Evolutionary conservation across 2,113 vertebrate genomes (phyloP), one percentile per base, ranked within the genome.

Genomic region (Leptosomus discolor): DNA sequence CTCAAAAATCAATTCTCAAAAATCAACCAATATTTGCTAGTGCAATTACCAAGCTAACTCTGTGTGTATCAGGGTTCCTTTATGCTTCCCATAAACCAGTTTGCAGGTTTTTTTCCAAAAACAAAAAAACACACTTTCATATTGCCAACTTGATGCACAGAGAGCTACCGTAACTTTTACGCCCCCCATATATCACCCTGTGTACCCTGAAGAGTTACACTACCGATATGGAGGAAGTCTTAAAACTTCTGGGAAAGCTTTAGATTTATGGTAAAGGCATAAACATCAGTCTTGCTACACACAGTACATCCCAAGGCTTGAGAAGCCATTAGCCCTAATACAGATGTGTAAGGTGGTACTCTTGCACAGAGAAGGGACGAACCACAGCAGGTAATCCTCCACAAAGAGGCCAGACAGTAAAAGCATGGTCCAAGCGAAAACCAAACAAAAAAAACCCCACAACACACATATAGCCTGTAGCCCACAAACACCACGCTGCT

Each of bases 281-380:
- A 81, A 77, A 50, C 41, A 87, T 32, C 27, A 70, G 29, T 74
- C 45, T 20, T 45, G 56, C n/a, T 29, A 39, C 7, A 73, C 21
- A 80, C 0, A 68, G 34, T 18, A 16, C 0, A 0, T 45, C 26
- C 56, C 37, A 24, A 56, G 12, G 29, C 29, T 60, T 73, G 50
- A 83, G 54, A 69, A 74, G 67, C 63, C 71, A 43, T 94, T 53
- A 89, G 48, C 36, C 32, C 36, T 30, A 4, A 63, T 4, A 30
- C 10, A 83, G 43, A 51, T 9, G 2, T 12, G 4, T 10, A 71
- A 32, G 18, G 34, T 22, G 5, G 32, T 12, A 45, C 7, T 32
- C 17, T 37, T 34, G 32, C 29, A 84, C 9, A 60, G 43, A 41
- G 29, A 54, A 24, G 6, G 30, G 50, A 80, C 70, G 12, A 26